These are phyloP conservation scores for Argyresthia goedartella DNA, from an alignment of 2,888 invertebrate species.

Conservation along the genomic window DNA sequence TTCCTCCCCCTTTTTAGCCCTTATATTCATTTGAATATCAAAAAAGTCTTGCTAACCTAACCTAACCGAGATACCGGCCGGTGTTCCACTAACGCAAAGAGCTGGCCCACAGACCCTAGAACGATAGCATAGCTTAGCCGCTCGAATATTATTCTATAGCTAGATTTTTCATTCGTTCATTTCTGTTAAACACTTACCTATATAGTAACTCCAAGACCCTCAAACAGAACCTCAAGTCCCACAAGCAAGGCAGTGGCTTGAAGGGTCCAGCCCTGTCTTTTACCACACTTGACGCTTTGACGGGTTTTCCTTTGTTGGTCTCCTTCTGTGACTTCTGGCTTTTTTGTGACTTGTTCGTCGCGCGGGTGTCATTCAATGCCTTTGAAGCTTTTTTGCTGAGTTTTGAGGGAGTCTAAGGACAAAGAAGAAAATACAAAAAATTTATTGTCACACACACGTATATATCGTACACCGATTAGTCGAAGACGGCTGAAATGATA, in stretches of 20 bases:
- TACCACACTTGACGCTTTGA: constrained; percentile 32
- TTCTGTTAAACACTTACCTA: constrained; percentile 33
- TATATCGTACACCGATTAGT: no score
- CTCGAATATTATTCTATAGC: no score
- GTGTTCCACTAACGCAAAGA: no score
- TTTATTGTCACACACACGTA: no score
- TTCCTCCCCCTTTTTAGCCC: no score
- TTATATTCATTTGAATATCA: no score
- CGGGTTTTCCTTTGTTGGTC: constrained; percentile 33
- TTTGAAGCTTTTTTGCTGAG: constrained; percentile 38
- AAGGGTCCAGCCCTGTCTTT: constrained; percentile 50
- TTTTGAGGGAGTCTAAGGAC: constrained; percentile 37
- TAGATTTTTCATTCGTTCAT: no score
- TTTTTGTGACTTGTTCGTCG: constrained; percentile 37
- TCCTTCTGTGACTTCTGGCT: constrained; percentile 40
- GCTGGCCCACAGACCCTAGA: no score
- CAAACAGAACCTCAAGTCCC: constrained; percentile 41
- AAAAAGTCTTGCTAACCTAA: no score
- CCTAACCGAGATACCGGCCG: no score
- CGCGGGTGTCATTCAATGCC: constrained; percentile 39
- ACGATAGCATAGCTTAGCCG: no score
- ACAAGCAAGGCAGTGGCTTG: constrained; percentile 45
- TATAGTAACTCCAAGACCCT: constrained; percentile 45
- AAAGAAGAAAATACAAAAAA: background rate
- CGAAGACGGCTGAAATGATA: no score